These are phyloP conservation scores for Amorpha juglandis DNA, from an alignment of 2,888 invertebrate genomes.

Conservation along the genomic window DNA sequence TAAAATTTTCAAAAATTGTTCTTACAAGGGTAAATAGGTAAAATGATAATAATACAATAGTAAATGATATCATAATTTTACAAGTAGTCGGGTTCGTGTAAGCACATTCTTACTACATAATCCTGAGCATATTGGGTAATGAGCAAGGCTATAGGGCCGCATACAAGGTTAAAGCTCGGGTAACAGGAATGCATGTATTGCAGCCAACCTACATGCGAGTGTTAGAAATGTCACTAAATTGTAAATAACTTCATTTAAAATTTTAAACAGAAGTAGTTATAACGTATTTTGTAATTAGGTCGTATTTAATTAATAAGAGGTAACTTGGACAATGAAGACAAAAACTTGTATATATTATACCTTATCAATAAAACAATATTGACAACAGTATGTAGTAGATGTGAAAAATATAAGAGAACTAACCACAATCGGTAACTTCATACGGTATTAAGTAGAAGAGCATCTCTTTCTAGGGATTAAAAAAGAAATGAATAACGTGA, in stretches of 20 bases:
- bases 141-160: constrained; percentile 3
- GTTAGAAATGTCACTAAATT: not conserved
- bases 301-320: not conserved
- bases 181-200: constrained; percentile 6
- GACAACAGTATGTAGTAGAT: not conserved
- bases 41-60: constrained; percentile 17
- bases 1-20: constrained; percentile 20
- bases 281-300: not conserved
- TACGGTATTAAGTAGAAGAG: constrained; percentile 1
- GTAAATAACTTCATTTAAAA: not conserved
- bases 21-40: constrained; percentile 8
- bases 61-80: constrained; percentile 17
- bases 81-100: constrained; percentile 9
- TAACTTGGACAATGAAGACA: not conserved
- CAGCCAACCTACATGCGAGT: not conserved
- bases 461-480: constrained; percentile 11
- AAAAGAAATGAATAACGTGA: constrained; percentile 14
- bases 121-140: constrained; percentile 21
- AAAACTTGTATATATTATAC: not conserved
- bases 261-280: not conserved
- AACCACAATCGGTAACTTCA: not conserved
- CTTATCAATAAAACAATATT: not conserved
- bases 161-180: not conserved
- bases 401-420: not conserved
- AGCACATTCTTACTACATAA: constrained; percentile 17